These are phyloP conservation scores for Octodonta nipae DNA, from an alignment of 2,888 invertebrate species.

Conservation along the genomic window DNA sequence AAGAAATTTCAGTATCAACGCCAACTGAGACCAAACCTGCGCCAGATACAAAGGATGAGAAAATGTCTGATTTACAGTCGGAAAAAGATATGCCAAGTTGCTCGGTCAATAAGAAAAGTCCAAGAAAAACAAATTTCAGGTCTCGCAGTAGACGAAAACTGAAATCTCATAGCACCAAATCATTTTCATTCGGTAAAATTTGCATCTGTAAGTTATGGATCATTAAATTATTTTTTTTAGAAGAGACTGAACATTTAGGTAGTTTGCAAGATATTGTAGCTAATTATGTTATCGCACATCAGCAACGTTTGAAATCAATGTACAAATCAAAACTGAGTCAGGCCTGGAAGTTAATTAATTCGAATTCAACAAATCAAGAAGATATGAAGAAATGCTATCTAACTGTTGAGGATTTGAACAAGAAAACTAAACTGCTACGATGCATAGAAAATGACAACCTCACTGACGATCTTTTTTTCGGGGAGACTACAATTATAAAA, in stretches of 20 bases:
- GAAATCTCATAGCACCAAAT: too few relatives aligned
- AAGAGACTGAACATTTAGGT: too few relatives aligned
- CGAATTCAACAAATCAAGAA: slow-evolving; percentile 16
- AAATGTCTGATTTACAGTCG: too few relatives aligned
- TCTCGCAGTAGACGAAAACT: too few relatives aligned
- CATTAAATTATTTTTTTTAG: too few relatives aligned
- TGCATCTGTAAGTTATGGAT: too few relatives aligned
- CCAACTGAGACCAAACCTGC: not conserved
- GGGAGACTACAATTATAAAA: too few relatives aligned
- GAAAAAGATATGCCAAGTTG: too few relatives aligned
- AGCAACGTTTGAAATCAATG: slow-evolving; percentile 19
- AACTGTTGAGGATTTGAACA: slow-evolving; percentile 28
- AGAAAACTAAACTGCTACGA: slow-evolving; percentile 27
- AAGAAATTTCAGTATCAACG: not conserved
- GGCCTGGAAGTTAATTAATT: slow-evolving; percentile 28
- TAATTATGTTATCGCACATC: slow-evolving; percentile 24
- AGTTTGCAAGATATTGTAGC: slow-evolving; percentile 16
- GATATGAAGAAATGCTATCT: slow-evolving; percentile 23
- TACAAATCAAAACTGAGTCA: slow-evolving; percentile 24
- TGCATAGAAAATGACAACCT: slow-evolving; percentile 28
- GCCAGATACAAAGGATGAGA: not conserved
- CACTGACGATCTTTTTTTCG: too few relatives aligned
- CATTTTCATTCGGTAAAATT: too few relatives aligned
- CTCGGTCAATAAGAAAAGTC: too few relatives aligned
- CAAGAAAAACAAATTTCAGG: too few relatives aligned